phyloP scores from a whole-genome alignment of 53 echinoderm and acorn worm species.

The Holothuria scabra region DNA sequence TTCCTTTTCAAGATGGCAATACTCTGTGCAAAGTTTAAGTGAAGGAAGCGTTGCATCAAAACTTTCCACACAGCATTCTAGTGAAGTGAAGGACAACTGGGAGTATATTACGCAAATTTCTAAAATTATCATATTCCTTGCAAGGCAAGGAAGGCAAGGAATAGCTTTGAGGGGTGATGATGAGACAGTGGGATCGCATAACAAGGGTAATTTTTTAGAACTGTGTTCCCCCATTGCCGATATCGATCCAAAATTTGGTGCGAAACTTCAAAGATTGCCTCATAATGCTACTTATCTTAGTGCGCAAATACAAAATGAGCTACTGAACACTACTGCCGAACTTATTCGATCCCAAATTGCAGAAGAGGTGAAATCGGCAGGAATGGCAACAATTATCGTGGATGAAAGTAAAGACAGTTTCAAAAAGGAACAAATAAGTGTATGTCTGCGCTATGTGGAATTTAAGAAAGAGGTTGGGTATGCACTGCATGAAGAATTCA shows the following conservation, averaged over 20 bases:
- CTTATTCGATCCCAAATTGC: slow-evolving; percentile 3
- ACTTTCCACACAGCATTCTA: background rate
- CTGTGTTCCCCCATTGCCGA: slow-evolving; percentile 17
- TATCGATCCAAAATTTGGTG: background rate
- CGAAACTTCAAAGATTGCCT: background rate
- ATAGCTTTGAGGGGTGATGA: slow-evolving; percentile 22
- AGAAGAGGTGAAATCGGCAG: background rate
- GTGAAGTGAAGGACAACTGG: slow-evolving; percentile 15
- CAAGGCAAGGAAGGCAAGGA: slow-evolving; percentile 27
- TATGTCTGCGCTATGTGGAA: slow-evolving; percentile 37
- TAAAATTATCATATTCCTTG: slow-evolving; percentile 12
- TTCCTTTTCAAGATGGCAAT: slow-evolving; percentile 22
- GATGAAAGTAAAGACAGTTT: slow-evolving; percentile 6
- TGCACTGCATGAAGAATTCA: slow-evolving; percentile 36
- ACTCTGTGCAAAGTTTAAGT: slow-evolving; percentile 9
- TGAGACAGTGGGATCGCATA: background rate
- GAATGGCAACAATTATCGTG: slow-evolving; percentile 8
- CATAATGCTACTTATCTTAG: slow-evolving; percentile 14
- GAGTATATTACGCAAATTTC: background rate
- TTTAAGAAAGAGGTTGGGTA: background rate
- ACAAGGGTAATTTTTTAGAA: slow-evolving; percentile 12
- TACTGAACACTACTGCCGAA: slow-evolving; percentile 13
- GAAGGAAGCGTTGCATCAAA: slow-evolving; percentile 7
- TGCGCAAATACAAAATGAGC: slow-evolving; percentile 25
- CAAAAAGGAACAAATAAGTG: slow-evolving; percentile 35